phyloP scores from a whole-genome alignment of 2,797 vertebrate species.

The Cossypha niveicapilla region DNA sequence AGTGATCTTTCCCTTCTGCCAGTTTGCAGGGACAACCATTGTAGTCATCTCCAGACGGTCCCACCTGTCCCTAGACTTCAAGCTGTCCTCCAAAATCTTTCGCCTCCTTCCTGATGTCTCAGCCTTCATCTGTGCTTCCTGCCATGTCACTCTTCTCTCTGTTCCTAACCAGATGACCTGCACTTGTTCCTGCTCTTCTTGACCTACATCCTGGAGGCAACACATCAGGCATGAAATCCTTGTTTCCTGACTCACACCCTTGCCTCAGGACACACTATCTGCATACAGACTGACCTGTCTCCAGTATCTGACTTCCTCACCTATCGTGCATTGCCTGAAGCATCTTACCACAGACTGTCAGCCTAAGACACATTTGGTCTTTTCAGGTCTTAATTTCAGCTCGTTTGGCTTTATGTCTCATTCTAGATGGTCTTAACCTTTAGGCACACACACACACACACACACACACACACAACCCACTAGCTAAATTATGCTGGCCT shows the following conservation, averaged over 20 bases:
- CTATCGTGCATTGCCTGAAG: not conserved
- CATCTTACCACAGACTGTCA: not conserved
- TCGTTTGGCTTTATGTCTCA: not conserved
- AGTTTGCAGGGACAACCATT: not conserved
- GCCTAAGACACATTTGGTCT: not conserved
- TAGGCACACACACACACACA: not conserved
- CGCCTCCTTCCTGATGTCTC: not conserved
- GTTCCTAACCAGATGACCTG: not conserved
- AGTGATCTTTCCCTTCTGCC: not conserved
- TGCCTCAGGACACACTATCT: not conserved
- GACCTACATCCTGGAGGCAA: not conserved
- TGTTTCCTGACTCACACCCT: not conserved
- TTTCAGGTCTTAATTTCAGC: not conserved
- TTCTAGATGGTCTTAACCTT: not conserved
- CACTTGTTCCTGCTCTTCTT: not conserved
- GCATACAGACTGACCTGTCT: not conserved
- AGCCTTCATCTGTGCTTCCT: not conserved
- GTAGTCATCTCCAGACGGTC: fast-evolving
- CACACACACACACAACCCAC: not conserved
- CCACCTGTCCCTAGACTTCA: not conserved
- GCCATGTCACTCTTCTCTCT: not conserved
- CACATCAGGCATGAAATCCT: not conserved
- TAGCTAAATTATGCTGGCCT: not conserved
- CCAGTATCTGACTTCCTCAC: not conserved
- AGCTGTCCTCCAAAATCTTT: not conserved